These are phyloP conservation scores for Scolanthus callimorphus DNA, from an alignment of 92 coral and sea anemone species.

Conservation along the genomic window DNA sequence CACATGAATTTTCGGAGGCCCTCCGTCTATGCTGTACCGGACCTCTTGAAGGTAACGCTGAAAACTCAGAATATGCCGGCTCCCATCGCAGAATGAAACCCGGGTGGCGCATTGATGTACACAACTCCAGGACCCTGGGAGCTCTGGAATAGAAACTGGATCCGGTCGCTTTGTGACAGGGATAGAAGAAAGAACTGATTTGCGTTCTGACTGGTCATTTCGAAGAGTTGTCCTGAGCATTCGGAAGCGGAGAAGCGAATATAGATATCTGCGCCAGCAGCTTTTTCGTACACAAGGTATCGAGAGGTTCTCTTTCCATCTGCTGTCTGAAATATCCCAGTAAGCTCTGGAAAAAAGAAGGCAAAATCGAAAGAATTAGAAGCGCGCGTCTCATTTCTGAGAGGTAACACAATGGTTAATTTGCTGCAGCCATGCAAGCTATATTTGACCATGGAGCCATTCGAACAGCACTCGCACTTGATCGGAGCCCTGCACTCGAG, in stretches of 20 bases:
- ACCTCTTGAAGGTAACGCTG: conserved; percentile 21
- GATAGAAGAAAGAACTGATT: conserved; percentile 39
- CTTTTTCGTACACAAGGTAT: conserved; percentile 35
- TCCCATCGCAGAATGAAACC: conserved; percentile 29
- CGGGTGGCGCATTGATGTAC: conserved; percentile 14
- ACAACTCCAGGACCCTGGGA: conserved; percentile 20
- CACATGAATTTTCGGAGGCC: background rate
- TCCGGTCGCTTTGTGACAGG: conserved; percentile 6
- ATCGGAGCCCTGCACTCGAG: too few relatives aligned
- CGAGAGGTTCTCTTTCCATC: conserved; percentile 14
- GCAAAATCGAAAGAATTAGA: too few relatives aligned
- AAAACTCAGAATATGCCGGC: conserved; percentile 11
- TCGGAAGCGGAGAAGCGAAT: conserved; percentile 42
- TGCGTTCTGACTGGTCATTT: conserved; percentile 43
- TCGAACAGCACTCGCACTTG: too few relatives aligned
- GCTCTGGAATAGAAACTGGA: conserved; percentile 17
- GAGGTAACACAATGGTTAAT: too few relatives aligned
- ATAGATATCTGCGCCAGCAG: conserved; percentile 33
- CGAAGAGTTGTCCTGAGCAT: conserved; percentile 54
- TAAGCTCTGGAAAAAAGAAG: conserved; percentile 11
- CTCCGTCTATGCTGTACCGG: conserved; percentile 18
- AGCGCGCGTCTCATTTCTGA: too few relatives aligned
- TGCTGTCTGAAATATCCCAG: conserved; percentile 32
- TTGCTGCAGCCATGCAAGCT: too few relatives aligned
- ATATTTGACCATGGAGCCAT: too few relatives aligned